A percentile compares a stretch with the other conserved stretches of the same genome.
Conservation (phyloP, 2,113 vertebrate genomes). For the Gasterosteus aculeatus region DNA sequence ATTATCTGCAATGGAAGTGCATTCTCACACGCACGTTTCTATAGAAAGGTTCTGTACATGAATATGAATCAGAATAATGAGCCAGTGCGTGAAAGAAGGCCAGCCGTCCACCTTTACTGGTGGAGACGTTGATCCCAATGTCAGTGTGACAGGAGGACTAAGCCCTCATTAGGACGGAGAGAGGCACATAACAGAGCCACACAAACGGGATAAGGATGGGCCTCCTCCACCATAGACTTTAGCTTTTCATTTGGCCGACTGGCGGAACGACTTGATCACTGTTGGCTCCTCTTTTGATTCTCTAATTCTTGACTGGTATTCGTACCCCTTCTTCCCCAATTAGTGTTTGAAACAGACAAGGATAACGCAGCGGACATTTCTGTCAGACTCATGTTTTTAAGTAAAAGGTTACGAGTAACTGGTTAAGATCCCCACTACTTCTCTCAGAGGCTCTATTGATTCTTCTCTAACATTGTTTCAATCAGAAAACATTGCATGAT, state of each 20-base stretch:
- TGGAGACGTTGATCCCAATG: slow-evolving; percentile 60
- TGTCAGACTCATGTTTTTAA: background rate
- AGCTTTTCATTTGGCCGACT: slow-evolving; percentile 28
- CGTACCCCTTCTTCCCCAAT: background rate
- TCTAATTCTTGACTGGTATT: slow-evolving; percentile 12
- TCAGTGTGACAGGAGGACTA: slow-evolving; percentile 70
- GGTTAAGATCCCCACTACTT: background rate
- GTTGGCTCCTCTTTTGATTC: background rate
- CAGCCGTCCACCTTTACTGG: slow-evolving; percentile 28
- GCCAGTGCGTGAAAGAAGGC: slow-evolving; percentile 3
- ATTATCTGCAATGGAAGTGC: slow-evolving; percentile 61
- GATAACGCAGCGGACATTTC: background rate
- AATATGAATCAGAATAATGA: slow-evolving; percentile 59
- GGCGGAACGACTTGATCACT: slow-evolving; percentile 1
- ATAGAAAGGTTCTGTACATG: slow-evolving; percentile 27
- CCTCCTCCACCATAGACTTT: background rate
- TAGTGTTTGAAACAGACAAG: background rate
- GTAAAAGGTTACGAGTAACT: no score
- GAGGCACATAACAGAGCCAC: slow-evolving; percentile 14
- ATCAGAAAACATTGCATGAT: background rate
- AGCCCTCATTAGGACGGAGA: slow-evolving; percentile 59
- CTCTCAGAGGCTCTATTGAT: background rate
- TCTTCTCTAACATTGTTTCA: background rate
- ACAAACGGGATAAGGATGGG: slow-evolving; percentile 1
- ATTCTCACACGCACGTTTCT: slow-evolving; percentile 32